A percentile compares a stretch with the other conserved stretches of the same genome.
Conservation (phyloP, 2,797 vertebrate species). For the Pseudotriccus pelzelni region DNA sequence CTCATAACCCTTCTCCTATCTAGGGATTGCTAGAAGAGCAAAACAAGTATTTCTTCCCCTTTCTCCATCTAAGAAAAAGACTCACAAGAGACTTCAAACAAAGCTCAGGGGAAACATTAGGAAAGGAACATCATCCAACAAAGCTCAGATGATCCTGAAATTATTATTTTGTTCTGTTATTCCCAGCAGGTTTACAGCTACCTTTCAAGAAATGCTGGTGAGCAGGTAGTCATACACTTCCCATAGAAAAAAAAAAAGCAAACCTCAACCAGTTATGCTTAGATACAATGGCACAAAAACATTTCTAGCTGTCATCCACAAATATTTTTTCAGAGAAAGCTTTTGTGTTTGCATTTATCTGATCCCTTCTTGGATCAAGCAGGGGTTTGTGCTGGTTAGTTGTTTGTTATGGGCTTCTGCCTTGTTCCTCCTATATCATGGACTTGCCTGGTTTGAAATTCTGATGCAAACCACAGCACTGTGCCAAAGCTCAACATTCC, state of each 20-base stretch:
- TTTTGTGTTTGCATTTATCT: background rate
- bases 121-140: background rate
- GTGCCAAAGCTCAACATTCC: background rate
- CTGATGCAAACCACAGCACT: background rate
- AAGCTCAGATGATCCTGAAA: slow-evolving; percentile 21
- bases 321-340: background rate
- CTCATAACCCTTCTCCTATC: background rate
- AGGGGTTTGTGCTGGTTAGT: background rate
- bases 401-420: background rate
- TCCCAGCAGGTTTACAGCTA: background rate
- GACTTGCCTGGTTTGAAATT: background rate
- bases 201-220: background rate
- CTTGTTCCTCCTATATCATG: background rate
- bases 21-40: background rate
- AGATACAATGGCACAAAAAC: background rate
- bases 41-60: background rate
- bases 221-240: background rate
- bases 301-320: background rate
- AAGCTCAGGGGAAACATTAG: background rate
- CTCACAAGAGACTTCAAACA: background rate
- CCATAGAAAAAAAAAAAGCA: background rate
- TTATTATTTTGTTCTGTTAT: slow-evolving; percentile 46
- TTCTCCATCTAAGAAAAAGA: background rate
- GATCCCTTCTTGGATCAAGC: background rate
- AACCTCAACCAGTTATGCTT: background rate